These are phyloP conservation scores for Podilymbus podiceps DNA, from an alignment of 2,113 vertebrate species.

Conservation along the genomic window DNA sequence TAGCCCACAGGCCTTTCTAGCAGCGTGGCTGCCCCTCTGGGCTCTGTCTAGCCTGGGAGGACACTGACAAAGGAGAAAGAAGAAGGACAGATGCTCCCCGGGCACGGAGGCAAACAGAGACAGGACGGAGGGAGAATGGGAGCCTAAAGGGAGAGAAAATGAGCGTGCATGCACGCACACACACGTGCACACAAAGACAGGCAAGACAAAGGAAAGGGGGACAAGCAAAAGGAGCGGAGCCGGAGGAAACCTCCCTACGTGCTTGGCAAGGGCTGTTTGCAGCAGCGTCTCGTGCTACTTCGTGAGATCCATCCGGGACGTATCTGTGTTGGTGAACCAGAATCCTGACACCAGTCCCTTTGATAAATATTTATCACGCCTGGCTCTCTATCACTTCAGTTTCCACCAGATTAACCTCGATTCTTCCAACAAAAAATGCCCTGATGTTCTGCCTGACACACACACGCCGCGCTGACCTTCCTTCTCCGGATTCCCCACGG, in stretches of 20 bases:
- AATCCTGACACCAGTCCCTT: neutral
- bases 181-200: neutral
- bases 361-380: constrained; percentile 58
- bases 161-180: neutral
- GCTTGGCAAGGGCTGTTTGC: neutral
- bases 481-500: neutral
- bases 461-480: neutral
- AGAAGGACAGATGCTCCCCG: constrained; percentile 46
- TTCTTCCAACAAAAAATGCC: constrained; percentile 32
- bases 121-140: neutral
- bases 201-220: constrained; percentile 37
- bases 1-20: neutral
- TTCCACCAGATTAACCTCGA: constrained; percentile 64
- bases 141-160: constrained; percentile 47
- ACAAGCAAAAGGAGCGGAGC: neutral
- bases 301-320: neutral
- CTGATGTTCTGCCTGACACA: constrained; percentile 5
- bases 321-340: neutral
- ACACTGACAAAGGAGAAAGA: constrained; percentile 34
- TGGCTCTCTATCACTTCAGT: constrained; percentile 57
- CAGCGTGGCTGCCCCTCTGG: neutral
- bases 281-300: neutral
- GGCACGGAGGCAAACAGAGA: neutral
- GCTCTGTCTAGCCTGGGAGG: neutral
- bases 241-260: neutral